These are phyloP conservation scores for Pygathrix nemaeus DNA, from an alignment of 2,113 vertebrate species.

Conservation along the genomic window DNA sequence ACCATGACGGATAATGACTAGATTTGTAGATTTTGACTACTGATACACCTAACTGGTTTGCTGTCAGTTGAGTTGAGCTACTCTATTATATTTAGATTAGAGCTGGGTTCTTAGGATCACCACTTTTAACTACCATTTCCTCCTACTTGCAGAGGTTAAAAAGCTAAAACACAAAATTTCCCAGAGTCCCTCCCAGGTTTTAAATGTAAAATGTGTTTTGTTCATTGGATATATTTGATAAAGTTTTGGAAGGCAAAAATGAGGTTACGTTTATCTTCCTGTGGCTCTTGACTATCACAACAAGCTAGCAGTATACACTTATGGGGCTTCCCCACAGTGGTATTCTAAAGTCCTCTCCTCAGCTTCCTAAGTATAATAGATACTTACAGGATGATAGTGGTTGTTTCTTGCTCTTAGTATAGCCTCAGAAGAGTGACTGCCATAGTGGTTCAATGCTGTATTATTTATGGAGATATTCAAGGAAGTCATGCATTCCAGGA, in stretches of 20 bases:
- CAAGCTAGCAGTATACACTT: not conserved
- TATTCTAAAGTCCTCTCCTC: not conserved
- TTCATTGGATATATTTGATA: not conserved
- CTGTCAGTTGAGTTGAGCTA: not conserved
- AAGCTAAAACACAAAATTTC: constrained; percentile 7
- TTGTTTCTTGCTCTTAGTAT: not conserved
- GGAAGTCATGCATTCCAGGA: not conserved
- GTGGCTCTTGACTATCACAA: not conserved
- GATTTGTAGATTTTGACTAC: not conserved
- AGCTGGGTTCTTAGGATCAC: not conserved
- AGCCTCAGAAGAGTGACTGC: not conserved
- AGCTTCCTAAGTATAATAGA: not conserved
- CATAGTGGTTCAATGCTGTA: not conserved
- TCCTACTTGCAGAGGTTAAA: not conserved
- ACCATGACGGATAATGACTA: not conserved
- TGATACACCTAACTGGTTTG: not conserved
- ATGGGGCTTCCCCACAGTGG: not conserved
- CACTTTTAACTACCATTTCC: not conserved
- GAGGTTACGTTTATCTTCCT: not conserved
- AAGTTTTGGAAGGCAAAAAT: not conserved
- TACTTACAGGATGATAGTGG: not conserved
- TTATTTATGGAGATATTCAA: not conserved
- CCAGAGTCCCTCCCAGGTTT: not conserved
- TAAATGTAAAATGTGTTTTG: not conserved
- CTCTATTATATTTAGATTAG: not conserved